Base-by-base conservation (phyloP, 2,113 vertebrate species). In the Origma solitaria region DNA sequence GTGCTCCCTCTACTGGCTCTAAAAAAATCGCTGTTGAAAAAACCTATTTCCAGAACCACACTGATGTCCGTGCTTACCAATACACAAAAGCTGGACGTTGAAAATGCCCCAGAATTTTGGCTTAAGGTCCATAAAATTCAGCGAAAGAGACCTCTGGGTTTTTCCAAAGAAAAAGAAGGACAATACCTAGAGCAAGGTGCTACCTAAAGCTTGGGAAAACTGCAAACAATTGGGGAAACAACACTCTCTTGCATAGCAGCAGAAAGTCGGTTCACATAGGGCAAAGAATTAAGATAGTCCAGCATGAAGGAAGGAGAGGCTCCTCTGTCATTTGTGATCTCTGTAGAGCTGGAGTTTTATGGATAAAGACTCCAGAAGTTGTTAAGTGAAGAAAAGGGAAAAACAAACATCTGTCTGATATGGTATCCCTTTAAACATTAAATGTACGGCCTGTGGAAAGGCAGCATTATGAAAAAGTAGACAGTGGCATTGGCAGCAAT, bases 1-100 rank as follows among this genome's bases (percentile, higher is more conserved):
- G 88, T 92, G 86, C 94, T 94, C 96, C 95, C 95, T 94, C 92
- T 96, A 42, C 94, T 92, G 96, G 92, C 38, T 77, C 68, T 62
- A 71, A 50, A 64, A 64, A 72, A 85, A 76, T 17, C 33, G 54
- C 54, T 15, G 6, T 6, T 68, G 37, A 40, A 69, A 82, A 80
- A 45, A 57, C 3, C 3, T 12, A 3, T 17, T 50, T 66, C 50
- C 25, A 65, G 17, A 68, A 47, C 13, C 23, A 22, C 6, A 18
- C 13, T 38, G 33, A 20, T 44, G 6, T 7, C 35, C 75, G 13
- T 13, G 23, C 25, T 76, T 27, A 31, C 4, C 20, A 49, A 35
- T 1, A 38, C 35, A 37, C 24, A 49, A 31, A 66, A 88, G 9
- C 17, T 24, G 12, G 8, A 50, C 7, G 17, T 16, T 17, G 51